Percentiles rank a stretch among this genome's conserved stretches.
Conservation (phyloP, 2,888 invertebrate genomes). For the Autographa pulchrina region DNA sequence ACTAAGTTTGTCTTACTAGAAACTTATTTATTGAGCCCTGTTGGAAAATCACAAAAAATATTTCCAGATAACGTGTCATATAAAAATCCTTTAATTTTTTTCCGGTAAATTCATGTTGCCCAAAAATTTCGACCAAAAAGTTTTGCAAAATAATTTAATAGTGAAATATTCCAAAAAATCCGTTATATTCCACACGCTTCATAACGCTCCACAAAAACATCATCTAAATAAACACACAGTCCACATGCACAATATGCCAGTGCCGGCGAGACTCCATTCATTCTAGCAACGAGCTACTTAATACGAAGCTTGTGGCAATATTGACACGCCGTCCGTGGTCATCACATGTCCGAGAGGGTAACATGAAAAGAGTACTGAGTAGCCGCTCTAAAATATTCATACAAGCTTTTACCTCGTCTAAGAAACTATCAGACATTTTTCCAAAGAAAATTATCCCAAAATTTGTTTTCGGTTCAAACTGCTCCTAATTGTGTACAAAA, state of each 20-base stretch:
- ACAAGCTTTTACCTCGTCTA: slow-evolving; percentile 25
- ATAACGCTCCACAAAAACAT: slow-evolving; percentile 59
- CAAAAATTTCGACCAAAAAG: slow-evolving; percentile 3
- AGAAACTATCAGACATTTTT: slow-evolving; percentile 28
- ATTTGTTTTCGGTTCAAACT: background rate
- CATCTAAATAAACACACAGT: slow-evolving; percentile 73
- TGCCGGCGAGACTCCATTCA: slow-evolving; percentile 80
- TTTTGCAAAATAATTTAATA: background rate
- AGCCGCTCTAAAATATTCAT: slow-evolving; percentile 74
- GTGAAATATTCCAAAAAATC: slow-evolving; percentile 10
- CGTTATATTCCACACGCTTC: slow-evolving; percentile 14
- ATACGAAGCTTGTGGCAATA: slow-evolving; percentile 82
- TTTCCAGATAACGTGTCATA: background rate
- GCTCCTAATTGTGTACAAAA: slow-evolving; percentile 15
- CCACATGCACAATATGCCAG: slow-evolving; percentile 65
- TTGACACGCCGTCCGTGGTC: slow-evolving; percentile 83
- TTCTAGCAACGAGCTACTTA: slow-evolving; percentile 83
- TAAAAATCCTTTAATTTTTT: slow-evolving; percentile 4
- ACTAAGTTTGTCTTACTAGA: slow-evolving; percentile 18
- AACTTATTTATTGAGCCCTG: background rate
- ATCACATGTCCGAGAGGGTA: slow-evolving; percentile 81
- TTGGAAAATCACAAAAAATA: background rate
- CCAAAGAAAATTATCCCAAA: slow-evolving; percentile 13
- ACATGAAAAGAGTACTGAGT: slow-evolving; percentile 71
- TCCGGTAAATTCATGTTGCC: background rate